Evolutionary conservation across 1,140 invertebrate species (phyloP).

Genomic region (Cyrtorhinus lividipennis): DNA sequence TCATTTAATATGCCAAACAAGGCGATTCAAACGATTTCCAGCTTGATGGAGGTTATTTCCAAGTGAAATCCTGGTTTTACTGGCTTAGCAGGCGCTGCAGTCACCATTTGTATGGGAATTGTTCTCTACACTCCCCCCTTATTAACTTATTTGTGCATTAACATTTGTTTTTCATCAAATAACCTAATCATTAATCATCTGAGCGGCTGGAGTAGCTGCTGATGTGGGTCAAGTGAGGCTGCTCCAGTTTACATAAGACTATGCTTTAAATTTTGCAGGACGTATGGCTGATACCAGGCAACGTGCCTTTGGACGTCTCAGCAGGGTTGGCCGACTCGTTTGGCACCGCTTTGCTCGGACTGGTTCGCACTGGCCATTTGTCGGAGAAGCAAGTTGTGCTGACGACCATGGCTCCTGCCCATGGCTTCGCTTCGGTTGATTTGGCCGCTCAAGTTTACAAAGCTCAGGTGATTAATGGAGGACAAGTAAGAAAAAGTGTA

Average conservation of each 20-base stretch:
- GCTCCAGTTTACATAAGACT: background rate
- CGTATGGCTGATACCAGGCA: slow-evolving; percentile 38
- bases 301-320: slow-evolving; percentile 31
- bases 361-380: slow-evolving; percentile 37
- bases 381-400: slow-evolving; percentile 37
- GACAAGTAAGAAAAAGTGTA: too few species aligned
- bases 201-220: background rate
- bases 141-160: too few species aligned
- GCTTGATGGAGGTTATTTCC: too few species aligned
- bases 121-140: too few species aligned
- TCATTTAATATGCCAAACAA: too few species aligned
- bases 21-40: too few species aligned
- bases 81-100: too few species aligned
- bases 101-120: too few species aligned
- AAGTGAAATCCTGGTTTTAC: too few species aligned
- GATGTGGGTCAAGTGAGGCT: background rate
- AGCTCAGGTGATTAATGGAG: slow-evolving; percentile 33
- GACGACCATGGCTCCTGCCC: slow-evolving; percentile 42
- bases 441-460: slow-evolving; percentile 43
- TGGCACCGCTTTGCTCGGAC: slow-evolving; percentile 39
- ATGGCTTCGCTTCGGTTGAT: slow-evolving; percentile 45
- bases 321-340: slow-evolving; percentile 40
- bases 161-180: background rate
- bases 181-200: background rate
- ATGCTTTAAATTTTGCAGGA: slow-evolving; percentile 33